These are phyloP conservation scores for Microdon myrmicae DNA, from an alignment of 2,888 invertebrate genomes.

Conservation along the genomic window DNA sequence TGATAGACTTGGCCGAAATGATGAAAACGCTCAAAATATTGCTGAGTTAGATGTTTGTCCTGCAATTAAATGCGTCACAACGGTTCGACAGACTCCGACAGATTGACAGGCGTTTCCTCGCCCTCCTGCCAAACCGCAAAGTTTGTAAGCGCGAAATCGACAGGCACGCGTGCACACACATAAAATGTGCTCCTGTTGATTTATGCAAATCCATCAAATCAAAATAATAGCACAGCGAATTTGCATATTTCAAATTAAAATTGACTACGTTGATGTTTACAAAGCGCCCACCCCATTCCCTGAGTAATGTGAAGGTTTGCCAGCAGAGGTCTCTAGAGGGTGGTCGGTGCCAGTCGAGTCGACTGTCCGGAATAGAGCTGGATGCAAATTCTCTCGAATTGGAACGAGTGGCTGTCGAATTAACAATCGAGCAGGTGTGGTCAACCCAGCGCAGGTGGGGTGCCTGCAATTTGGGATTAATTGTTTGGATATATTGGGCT, in stretches of 20 bases:
- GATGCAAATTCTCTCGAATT: conserved; percentile 30
- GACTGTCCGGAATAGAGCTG: conserved; percentile 1
- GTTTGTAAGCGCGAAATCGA: conserved; percentile 20
- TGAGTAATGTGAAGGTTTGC: too few species aligned
- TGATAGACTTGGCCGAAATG: too few species aligned
- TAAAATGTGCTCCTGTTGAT: conserved; percentile 40
- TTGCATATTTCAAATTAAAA: conserved; percentile 52
- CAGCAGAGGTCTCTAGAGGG: background rate
- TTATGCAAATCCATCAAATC: conserved; percentile 51
- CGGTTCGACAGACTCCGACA: conserved; percentile 4
- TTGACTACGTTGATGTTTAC: conserved; percentile 46
- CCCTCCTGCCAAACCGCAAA: conserved; percentile 27
- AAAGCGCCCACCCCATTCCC: conserved; percentile 33
- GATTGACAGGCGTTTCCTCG: conserved; percentile 28
- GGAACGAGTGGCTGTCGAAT: conserved; percentile 25
- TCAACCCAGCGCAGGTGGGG: conserved; percentile 13
- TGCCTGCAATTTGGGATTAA: conserved; percentile 37
- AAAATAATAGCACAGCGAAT: conserved; percentile 50
- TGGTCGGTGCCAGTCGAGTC: background rate
- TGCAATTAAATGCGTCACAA: conserved; percentile 18
- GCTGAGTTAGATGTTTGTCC: conserved; percentile 30
- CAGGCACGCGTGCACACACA: conserved; percentile 3
- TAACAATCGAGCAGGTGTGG: conserved; percentile 17
- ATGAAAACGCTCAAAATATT: conserved; percentile 32
- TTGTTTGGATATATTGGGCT: conserved; percentile 35